These are phyloP conservation scores for Megalops atlanticus DNA, from an alignment of 2,113 vertebrate genomes.

Conservation along the genomic window DNA sequence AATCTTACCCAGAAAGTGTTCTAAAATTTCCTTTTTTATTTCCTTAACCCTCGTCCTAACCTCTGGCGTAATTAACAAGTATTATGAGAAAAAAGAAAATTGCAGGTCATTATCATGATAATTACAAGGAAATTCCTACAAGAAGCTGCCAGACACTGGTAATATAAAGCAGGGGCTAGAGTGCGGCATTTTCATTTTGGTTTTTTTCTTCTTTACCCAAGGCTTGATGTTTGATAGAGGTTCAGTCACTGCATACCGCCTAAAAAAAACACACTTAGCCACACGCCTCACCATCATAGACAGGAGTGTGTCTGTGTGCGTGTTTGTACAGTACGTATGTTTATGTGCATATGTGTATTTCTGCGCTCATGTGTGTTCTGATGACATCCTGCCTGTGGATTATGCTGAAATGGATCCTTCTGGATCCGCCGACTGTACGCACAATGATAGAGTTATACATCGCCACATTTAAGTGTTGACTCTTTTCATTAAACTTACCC, in stretches of 20 bases:
- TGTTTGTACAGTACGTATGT: slow-evolving; percentile 7
- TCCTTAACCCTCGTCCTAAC: slow-evolving; percentile 64
- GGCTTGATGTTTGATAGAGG: slow-evolving; percentile 45
- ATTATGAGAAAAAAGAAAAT: slow-evolving; percentile 67
- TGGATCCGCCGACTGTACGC: background rate
- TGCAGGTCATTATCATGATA: slow-evolving; percentile 69
- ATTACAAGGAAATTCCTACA: slow-evolving; percentile 62
- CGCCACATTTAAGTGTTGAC: slow-evolving; percentile 56
- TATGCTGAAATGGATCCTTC: background rate
- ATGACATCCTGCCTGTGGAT: background rate
- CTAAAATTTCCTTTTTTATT: slow-evolving; percentile 62
- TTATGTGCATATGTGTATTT: slow-evolving; percentile 27
- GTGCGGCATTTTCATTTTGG: slow-evolving; percentile 53
- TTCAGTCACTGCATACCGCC: slow-evolving; percentile 50
- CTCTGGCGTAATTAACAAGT: slow-evolving; percentile 65
- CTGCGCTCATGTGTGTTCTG: slow-evolving; percentile 30
- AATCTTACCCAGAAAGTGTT: slow-evolving; percentile 37
- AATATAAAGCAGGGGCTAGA: slow-evolving; percentile 51
- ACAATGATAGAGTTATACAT: slow-evolving; percentile 60
- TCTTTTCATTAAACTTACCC: slow-evolving; percentile 55
- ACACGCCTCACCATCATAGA: slow-evolving; percentile 46
- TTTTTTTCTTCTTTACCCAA: slow-evolving; percentile 55
- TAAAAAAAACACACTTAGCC: slow-evolving; percentile 63
- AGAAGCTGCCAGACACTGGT: slow-evolving; percentile 55
- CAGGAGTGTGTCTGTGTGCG: slow-evolving; percentile 37